Evolutionary conservation across 92 coral and sea anemone genomes (phyloP), one percentile per base, ranked within the genome.

Genomic region (Epizoanthus fatuus): DNA sequence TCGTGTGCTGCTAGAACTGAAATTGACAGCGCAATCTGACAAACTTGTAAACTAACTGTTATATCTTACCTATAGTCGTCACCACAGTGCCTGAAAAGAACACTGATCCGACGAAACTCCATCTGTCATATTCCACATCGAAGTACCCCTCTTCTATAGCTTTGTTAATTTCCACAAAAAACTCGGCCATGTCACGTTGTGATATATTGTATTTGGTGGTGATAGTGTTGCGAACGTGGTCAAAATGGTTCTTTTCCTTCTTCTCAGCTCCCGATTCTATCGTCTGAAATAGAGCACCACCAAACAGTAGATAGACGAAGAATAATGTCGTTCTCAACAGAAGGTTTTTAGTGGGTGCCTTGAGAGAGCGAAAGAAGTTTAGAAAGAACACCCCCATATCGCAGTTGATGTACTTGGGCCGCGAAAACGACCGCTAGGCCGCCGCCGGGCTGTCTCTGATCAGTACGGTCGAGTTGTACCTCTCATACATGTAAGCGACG

Each of bases 31-130:
- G 68, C 35, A 81, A 81, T 20, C 62, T 65, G 85, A 53, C 22
- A 32, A 53, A 7, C 0, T 35, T 56, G 19, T 32, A 16, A 57
- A 37, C 42, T 37, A 57, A 7, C 19, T 15, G 19, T 20, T 62
- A 4, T 40, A 1, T 90, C 98, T 91, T 76, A 97, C 99, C 99
- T 7, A 97, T 97, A 7, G 99, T 97, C 0, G 99, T 97, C 0
- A 97, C 99, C 0, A 97, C 99, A 11, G 99, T 97, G 38, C 99
- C 99, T 11, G 98, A 95, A 60, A 97, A 97, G 81, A 97, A 97
- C 15, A 97, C 77, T 49, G 99, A 96, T 0, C 98, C 99, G 56
- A 96, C 94, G 59, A 97, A 97, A 86, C 98, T 95, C 99, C 99
- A 97, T 44, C 99, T 88, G 62, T 97, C 98, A 54, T 93, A 94